phyloP scores from a whole-genome alignment of 2,797 vertebrate species.

The Myotis pilosus region DNA sequence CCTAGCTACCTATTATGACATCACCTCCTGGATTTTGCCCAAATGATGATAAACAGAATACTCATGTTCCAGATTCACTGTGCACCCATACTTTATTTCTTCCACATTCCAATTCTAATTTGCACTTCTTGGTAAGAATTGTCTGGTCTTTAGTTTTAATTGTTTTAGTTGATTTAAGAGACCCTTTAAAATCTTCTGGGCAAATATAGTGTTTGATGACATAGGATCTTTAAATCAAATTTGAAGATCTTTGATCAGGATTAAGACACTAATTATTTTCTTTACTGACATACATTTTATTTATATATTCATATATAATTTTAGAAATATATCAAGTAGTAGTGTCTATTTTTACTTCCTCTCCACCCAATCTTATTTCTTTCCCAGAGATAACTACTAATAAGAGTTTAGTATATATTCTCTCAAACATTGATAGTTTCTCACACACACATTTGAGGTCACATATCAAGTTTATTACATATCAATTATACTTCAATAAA shows the following conservation, averaged over 20 bases:
- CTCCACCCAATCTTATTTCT: background rate
- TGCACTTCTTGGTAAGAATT: background rate
- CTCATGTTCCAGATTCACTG: background rate
- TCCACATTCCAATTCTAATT: background rate
- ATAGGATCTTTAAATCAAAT: background rate
- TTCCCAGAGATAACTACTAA: background rate
- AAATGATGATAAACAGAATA: background rate
- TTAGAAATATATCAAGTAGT: conserved; percentile 2
- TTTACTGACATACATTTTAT: background rate
- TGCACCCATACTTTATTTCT: background rate
- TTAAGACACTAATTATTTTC: background rate
- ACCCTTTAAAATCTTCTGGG: background rate
- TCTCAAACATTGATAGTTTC: background rate
- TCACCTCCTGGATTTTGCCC: background rate
- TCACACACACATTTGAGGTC: background rate
- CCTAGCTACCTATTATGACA: background rate
- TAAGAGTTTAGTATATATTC: background rate
- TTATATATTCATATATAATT: background rate
- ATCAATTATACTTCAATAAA: background rate
- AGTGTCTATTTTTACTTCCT: conserved; percentile 12
- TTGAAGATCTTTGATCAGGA: conserved; percentile 2
- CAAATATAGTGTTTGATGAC: background rate
- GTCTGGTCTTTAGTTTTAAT: background rate
- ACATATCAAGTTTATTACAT: background rate
- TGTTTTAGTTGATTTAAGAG: background rate